Conservation (phyloP, 2,888 invertebrate species). For the Ophion ellenae region DNA sequence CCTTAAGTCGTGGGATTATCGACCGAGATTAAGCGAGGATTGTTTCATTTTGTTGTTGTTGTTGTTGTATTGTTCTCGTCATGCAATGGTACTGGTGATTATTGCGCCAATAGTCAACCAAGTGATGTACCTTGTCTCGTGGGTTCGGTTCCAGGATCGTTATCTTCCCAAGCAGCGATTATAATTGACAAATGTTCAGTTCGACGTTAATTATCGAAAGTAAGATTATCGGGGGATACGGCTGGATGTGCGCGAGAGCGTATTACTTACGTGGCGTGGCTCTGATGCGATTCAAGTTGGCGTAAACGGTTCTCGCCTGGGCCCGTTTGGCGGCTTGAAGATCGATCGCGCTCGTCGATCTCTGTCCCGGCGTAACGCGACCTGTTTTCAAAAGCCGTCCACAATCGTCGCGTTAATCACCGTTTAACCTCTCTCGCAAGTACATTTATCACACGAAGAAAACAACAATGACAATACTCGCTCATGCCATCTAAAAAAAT, state of each 20-base stretch:
- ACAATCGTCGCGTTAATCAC: neutral
- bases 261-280: constrained; percentile 90
- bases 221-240: neutral
- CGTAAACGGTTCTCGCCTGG: constrained; percentile 92
- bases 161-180: constrained; percentile 73
- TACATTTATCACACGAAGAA: neutral
- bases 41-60: neutral
- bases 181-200: constrained; percentile 53
- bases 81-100: neutral
- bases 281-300: constrained; percentile 91
- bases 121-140: constrained; percentile 72
- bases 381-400: constrained; percentile 66
- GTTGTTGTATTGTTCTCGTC: neutral
- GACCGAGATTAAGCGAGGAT: neutral
- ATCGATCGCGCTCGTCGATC: constrained; percentile 97
- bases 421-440: neutral
- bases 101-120: neutral
- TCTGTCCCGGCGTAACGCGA: constrained; percentile 79
- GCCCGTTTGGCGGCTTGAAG: constrained; percentile 95
- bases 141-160: constrained; percentile 73
- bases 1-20: neutral
- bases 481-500: constrained; percentile 43
- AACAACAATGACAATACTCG: neutral
- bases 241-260: neutral
- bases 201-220: constrained; percentile 4